Evolutionary conservation across 2,888 invertebrate genomes (phyloP), one percentile per base, ranked within the genome.

Genomic region (Agrotis ipsilon): DNA sequence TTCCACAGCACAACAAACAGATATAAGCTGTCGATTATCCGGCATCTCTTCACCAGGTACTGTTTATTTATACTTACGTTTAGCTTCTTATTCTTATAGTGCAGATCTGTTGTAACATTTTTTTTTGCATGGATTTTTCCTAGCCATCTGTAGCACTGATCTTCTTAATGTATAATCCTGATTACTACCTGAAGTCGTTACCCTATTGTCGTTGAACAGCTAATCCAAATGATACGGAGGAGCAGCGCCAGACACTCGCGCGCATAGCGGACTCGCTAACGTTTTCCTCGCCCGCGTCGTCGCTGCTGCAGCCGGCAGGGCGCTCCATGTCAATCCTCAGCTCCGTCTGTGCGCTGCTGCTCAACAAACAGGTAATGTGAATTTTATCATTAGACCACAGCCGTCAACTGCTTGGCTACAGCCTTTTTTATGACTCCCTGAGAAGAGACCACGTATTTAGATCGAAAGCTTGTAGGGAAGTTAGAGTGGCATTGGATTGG

Each of bases 271-370:
- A 93, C 81, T 93, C 95, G 46, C 83, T 94, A 75, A 90, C 92
- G 32, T 92, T 91, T 78, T 90, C 93, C 7, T 93, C 94, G 21
- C 93, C 94, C 0, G 92, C 93, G 0, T 89, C 93, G 6, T 91
- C 93, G 16, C 78, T 93, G 80, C 87, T 93, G 88, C 92, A 89
- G 81, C 88, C 93, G 21, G 81, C 89, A 6, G 89, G 88, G 16
- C 90, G 92, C 62, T 93, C 94, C 72, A 90, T 91, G 87, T 96
- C 96, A 52, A 93, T 96, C 63, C 91, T 96, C 21, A 93, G 94
- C 68, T 96, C 96, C 3, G 96, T 96, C 27, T 95, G 95, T 82
- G 96, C 96, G 54, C 82, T 96, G 68, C 87, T 96, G 66, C 93
- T 95, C 27, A 92, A 92, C 72, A 95, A 94, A 85, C 94, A 94